Base-by-base conservation (phyloP, 2,113 vertebrate genomes). In the Hystrix cristata region DNA sequence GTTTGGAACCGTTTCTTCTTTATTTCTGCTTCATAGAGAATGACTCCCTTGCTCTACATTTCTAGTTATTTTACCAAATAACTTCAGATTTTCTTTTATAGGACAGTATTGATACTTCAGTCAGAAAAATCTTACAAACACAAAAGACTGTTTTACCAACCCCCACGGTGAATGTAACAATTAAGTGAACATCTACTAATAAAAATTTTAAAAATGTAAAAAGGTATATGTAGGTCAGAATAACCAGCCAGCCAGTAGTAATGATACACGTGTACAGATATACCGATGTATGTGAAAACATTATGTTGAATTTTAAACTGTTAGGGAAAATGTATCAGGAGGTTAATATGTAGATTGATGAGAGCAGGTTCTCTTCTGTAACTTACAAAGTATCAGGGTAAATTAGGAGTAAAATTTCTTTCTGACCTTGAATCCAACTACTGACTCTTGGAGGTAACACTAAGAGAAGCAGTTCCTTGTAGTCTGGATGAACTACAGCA, bases 1-100 rank as follows among this genome's bases (percentile, higher is more conserved):
- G 84, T 92, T 53, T 84, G 59, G 34, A 95, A 92, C 5, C 51
- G 27, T 92, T 87, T 93, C 12, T 81, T 88, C 64, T 51, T 82
- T 34, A 92, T 78, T 85, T 29, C 69, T 51, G 4, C 25, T 55
- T 78, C 62, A 29, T 34, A 64, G 16, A 3, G 1, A 96, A 62
- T 55, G 11, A 7, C 14, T 43, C 7, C 18, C 2, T 29, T 71
- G 14, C 18, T 62, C 23, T 53, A 67, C 13, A 53, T 60, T 62
- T 8, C 11, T 84, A 38, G 7, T 11, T 62, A 78, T 38, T 84
- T 55, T 15, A 62, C 7, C 46, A 85, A 78, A 62, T 85, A 34
- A 69, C 10, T 83, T 67, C 19, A 85, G 34, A 57, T 62, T 91
- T 78, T 86, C 55, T 38, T 53, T 18, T 34, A 71, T 55, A 46